Evolutionary conservation across 2,888 invertebrate species (phyloP), one percentile per base, ranked within the genome.

Genomic region (Stenolophus ochropezus): DNA sequence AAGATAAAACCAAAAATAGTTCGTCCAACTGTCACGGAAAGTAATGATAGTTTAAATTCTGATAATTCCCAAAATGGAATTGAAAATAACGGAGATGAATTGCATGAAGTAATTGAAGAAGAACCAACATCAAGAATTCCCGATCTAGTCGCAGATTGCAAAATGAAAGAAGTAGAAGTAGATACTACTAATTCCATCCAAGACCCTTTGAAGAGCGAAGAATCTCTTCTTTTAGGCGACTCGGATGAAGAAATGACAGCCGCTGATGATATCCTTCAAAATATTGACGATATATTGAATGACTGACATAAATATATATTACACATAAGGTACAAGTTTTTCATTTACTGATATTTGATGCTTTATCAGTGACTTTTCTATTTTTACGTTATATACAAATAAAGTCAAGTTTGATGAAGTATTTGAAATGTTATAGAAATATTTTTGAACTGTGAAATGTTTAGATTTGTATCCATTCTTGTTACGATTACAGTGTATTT

Each of bases 191-290:
- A 79, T 27, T 71, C 51, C 11, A 51, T 51, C 8, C 53, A 51
- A 3, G 81, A 85, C 85, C 69, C 83, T 88, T 14, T 83, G 88
- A 56, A 84, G 88, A 77, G 87, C 71, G 89, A 88, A 42, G 88
- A 88, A 20, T 81, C 81, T 3, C 25, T 81, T 18, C 61, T 81
- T 47, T 23, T 74, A 23, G 74, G 49, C 5, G 81, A 81, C 8
- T 75, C 81, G 27, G 88, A 88, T 61, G 86, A 87, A 42, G 87
- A 87, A 73, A 84, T 84, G 20, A 87, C 86, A 83, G 87, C 86
- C 1, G 89, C 89, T 84, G 89, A 89, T 71, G 89, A 89, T 82
- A 87, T 90, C 80, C 86, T 90, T 82, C 88, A 89, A 83, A 89
- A 90, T 83, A 89, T 89, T 76, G 90, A 90, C 84, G 86, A 87